These are phyloP conservation scores for Melanostoma mellinum DNA, from an alignment of 2,888 invertebrate genomes.

Conservation along the genomic window DNA sequence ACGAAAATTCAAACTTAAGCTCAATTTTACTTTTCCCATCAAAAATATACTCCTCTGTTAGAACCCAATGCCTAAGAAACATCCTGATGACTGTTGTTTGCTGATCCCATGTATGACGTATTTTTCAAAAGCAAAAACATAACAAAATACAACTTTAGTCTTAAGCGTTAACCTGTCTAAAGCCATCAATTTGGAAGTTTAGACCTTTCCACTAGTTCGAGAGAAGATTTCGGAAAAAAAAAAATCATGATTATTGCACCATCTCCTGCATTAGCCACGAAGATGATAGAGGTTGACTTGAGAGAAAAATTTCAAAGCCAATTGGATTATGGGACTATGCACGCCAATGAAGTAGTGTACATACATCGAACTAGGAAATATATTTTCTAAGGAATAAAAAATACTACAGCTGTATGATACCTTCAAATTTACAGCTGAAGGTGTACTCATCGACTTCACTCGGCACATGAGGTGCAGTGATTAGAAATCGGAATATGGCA, in stretches of 20 bases:
- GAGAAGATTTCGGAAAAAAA: constrained; percentile 43
- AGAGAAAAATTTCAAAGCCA: constrained; percentile 11
- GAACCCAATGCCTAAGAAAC: no score
- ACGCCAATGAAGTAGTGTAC: constrained; percentile 53
- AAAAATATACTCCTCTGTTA: no score
- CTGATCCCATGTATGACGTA: constrained; percentile 54
- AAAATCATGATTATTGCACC: constrained; percentile 66
- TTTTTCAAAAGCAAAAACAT: constrained; percentile 27
- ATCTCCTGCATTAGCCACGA: constrained; percentile 10
- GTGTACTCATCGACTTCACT: constrained; percentile 16
- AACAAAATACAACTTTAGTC: not conserved
- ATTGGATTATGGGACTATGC: constrained; percentile 37
- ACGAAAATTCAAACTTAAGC: no score
- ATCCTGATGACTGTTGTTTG: not conserved
- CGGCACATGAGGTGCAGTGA: constrained; percentile 29
- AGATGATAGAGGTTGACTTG: not conserved
- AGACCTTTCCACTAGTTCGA: constrained; percentile 59
- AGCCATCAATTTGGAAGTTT: constrained; percentile 69
- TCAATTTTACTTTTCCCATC: no score
- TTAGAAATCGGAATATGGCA: constrained; percentile 62
- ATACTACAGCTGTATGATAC: constrained; percentile 30
- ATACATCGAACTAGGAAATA: constrained; percentile 34
- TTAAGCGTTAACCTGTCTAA: constrained; percentile 47
- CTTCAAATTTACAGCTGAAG: constrained; percentile 43
- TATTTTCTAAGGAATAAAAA: constrained; percentile 13